A percentile compares a stretch with the other conserved stretches of the same genome.
These are phyloP conservation scores for Pharmacophagus antenor DNA, from an alignment of 2,888 invertebrate species.

Conservation along the genomic window DNA sequence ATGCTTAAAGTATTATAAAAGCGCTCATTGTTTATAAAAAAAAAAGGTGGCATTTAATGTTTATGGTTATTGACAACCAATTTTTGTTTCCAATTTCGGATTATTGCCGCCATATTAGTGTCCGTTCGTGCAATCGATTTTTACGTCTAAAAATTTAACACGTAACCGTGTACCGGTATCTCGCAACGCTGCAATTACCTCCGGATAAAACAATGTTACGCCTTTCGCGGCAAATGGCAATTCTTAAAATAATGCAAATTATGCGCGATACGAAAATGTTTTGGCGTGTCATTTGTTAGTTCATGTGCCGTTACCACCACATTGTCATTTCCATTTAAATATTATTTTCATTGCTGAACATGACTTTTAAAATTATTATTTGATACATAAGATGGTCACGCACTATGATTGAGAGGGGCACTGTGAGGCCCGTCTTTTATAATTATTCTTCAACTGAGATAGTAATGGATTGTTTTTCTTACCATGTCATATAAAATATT, in stretches of 20 bases:
- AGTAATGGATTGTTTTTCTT: too few relatives aligned
- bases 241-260: conserved; percentile 44
- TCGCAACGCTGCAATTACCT: conserved; percentile 46
- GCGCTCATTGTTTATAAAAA: conserved; percentile 2
- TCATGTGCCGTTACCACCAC: too few relatives aligned
- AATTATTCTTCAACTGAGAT: too few relatives aligned
- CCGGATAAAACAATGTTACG: conserved; percentile 40
- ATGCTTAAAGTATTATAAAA: background rate
- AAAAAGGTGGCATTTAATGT: conserved; percentile 3
- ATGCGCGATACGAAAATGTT: background rate
- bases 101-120: conserved; percentile 8
- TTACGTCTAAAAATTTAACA: conserved; percentile 29
- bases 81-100: conserved; percentile 19
- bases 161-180: conserved; percentile 33
- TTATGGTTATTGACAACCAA: conserved; percentile 6
- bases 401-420: too few relatives aligned
- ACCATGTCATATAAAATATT: too few relatives aligned
- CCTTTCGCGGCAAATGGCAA: conserved; percentile 49
- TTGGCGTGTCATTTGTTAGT: background rate
- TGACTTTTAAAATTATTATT: too few relatives aligned
- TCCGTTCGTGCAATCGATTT: conserved; percentile 11
- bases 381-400: too few relatives aligned
- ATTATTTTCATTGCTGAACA: too few relatives aligned
- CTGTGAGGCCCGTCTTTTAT: too few relatives aligned
- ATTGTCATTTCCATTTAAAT: too few relatives aligned